Base-by-base conservation (phyloP, 2,113 vertebrate species). In the Podarcis raffonei region DNA sequence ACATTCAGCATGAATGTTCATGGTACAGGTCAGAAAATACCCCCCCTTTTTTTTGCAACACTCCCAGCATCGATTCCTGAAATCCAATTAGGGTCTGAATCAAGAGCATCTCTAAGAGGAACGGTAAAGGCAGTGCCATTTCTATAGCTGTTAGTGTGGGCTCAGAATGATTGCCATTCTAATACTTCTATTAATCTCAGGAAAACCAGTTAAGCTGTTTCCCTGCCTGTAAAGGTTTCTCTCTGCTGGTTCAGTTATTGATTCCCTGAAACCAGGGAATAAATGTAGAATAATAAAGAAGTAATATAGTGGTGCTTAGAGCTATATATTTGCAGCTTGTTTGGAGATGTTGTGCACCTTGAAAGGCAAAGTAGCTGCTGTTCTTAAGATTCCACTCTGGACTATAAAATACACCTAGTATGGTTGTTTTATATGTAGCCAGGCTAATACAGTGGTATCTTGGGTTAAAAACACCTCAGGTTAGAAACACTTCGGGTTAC, bases 91-190 rank as follows among this genome's bases (percentile, higher is more conserved):
- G 27, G 32, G 53, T 59, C 53, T 82, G 27, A 88, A 74, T 13
- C 69, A n/a, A 88, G 78, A 81, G 69, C 69, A 88, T 69, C 39
- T 53, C 65, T 53, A 48, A 48, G 30, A 37, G 78, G 66, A 74
- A 74, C 48, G 42, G 30, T 42, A 81, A 62, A 13, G 79, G 35
- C 53, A 62, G 27, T 75, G 69, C 69, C 65, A 16, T 62, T 81
- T 81, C 48, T 82, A 27, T 20, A n/a, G 53, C 15, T 74, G 48
- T 81, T 59, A 74, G 68, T 59, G 25, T 75, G 68, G 35, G 27
- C 53, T 87, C 48, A 39, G 66, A 81, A 87, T 88, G 87, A 83
- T 76, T 83, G 80, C 37, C 57, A 77, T 82, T 65, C 37, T 77
- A 53, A 81, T 72, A 72, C 48, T 53, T 48, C 48, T 88, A 88